Evolutionary conservation across 2,888 invertebrate species (phyloP), one percentile per base, ranked within the genome.

Genomic region (Crematogaster levior): DNA sequence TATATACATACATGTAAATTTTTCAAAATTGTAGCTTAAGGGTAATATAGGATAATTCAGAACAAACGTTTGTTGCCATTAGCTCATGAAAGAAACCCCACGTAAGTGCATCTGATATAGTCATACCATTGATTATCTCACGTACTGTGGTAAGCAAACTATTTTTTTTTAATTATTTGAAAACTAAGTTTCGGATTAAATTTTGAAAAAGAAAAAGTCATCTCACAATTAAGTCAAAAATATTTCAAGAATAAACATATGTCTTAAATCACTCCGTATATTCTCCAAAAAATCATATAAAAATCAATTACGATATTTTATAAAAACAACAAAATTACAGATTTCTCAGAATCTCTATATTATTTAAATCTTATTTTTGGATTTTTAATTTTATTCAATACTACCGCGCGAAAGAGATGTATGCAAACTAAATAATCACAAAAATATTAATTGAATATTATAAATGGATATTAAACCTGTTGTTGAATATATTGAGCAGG

Each of bases 401-500:
- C 18, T 43, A 27, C 1, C 4, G 0, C 6, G 40, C 2, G 10
- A 27, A 65, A 65, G 1, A 27, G 18, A 65, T 0, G 10, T 0
- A 40, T 37, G 18, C 1, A 21, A 73, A n/a, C 12, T 30, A 1
- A 1, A 70, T 53, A 6, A 72, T 27, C 4, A 34, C 6, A 34
- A 34, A 34, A 6, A 34, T 34, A 34, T 5, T 34, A 34, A 6
- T n/a, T n/a, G n/a, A n/a, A n/a, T n/a, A n/a, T n/a, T n/a, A 48
- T 24, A 48, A 68, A 72, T 7, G 9, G 5, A 53, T 74, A 85
- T 63, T 56, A 30, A 74, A 90, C 90, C 91, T 93, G 91, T 89
- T 95, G 95, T 84, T 95, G 95, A 77, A 96, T 94, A 92, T 95
- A 96, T 84, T 95, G 95, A 6, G 96, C 95, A 37, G 96, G 96